These are phyloP conservation scores for Junonia oenone DNA, from an alignment of 2,888 invertebrate species.

Conservation along the genomic window DNA sequence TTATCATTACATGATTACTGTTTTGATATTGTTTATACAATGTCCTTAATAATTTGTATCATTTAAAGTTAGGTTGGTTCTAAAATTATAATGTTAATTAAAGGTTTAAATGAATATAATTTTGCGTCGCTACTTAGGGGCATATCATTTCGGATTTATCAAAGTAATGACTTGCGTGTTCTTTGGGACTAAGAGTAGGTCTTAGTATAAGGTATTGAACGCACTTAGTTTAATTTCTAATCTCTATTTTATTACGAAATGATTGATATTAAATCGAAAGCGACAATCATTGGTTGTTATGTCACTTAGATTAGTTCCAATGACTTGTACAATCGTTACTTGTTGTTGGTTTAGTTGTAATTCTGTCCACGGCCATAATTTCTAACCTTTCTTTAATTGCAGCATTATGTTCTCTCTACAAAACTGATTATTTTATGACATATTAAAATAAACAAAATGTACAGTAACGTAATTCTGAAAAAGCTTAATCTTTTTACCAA, in stretches of 20 bases:
- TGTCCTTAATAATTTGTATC: too few relatives aligned
- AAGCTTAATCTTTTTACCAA: too few relatives aligned
- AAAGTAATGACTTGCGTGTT: too few relatives aligned
- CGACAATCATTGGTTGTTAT: conserved; percentile 14
- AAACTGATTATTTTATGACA: not conserved
- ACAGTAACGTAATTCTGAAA: not conserved
- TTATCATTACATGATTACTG: not conserved
- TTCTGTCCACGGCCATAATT: conserved; percentile 9
- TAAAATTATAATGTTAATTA: too few relatives aligned
- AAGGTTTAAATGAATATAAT: too few relatives aligned
- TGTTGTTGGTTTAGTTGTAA: conserved; percentile 17
- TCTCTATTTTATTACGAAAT: conserved; percentile 1
- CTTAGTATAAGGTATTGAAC: not conserved
- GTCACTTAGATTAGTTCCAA: conserved; percentile 23
- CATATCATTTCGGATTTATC: too few relatives aligned
- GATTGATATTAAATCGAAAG: conserved; percentile 13
- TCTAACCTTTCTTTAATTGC: not conserved
- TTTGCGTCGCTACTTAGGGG: too few relatives aligned
- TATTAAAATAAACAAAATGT: not conserved
- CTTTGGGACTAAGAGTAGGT: too few relatives aligned
- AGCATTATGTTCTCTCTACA: not conserved
- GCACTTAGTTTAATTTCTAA: not conserved
- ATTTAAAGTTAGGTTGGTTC: too few relatives aligned
- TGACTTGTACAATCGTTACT: conserved; percentile 25
- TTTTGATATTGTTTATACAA: too few relatives aligned